These are phyloP conservation scores for Hydrotaea diabolus DNA, from an alignment of 2,888 invertebrate genomes.

Conservation along the genomic window DNA sequence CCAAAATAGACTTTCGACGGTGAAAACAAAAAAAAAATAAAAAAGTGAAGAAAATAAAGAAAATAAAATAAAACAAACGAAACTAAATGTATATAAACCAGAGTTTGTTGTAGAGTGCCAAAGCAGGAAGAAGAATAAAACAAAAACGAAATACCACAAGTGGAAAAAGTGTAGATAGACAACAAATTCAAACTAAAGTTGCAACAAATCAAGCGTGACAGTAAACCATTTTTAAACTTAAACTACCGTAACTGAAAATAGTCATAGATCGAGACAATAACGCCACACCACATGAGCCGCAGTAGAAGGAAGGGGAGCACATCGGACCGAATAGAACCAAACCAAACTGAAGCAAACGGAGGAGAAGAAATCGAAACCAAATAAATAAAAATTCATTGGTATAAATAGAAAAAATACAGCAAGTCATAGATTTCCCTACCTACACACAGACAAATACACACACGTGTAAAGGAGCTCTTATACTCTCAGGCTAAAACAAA, in stretches of 20 bases:
- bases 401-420: conserved; percentile 46
- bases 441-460: conserved; percentile 30
- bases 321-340: conserved; percentile 40
- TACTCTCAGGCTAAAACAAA: too few species aligned
- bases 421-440: conserved; percentile 32
- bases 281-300: not conserved
- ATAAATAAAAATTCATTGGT: conserved; percentile 63
- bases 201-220: conserved; percentile 68
- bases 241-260: conserved; percentile 65
- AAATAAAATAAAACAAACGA: conserved; percentile 32
- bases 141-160: not conserved
- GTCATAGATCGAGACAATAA: conserved; percentile 25
- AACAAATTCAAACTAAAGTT: conserved; percentile 49
- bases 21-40: conserved; percentile 47
- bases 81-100: too few species aligned
- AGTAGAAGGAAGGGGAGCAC: not conserved
- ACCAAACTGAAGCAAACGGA: conserved; percentile 21
- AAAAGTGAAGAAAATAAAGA: conserved; percentile 22
- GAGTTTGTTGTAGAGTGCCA: not conserved
- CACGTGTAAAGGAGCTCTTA: too few species aligned
- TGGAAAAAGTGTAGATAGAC: conserved; percentile 15
- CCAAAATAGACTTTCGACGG: conserved; percentile 30
- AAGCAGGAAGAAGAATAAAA: not conserved
- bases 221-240: conserved; percentile 67
- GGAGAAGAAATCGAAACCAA: conserved; percentile 60